A percentile compares a stretch with the other conserved stretches of the same genome.
Evolutionary conservation across 2,113 vertebrate genomes (phyloP).

Genomic region (Onychostoma macrolepis): DNA sequence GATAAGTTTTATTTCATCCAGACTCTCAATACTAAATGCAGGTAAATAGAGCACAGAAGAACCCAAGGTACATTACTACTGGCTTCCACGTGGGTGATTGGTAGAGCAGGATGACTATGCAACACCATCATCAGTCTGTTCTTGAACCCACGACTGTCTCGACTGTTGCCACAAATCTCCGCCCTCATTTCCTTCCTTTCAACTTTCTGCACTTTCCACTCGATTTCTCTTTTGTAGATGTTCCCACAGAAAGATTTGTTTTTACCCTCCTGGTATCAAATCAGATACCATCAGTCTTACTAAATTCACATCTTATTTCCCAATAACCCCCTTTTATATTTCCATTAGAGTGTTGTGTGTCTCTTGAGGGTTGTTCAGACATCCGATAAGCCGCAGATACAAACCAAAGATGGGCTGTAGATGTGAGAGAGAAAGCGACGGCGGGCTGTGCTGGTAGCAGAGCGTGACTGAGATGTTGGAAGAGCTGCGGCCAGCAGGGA

Average conservation of each 20-base stretch:
- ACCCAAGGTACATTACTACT: neutral
- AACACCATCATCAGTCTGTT: constrained; percentile 23
- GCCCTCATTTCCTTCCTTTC: constrained; percentile 7
- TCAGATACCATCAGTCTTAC: neutral
- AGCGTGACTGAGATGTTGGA: constrained; percentile 46
- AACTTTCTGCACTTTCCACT: constrained; percentile 25
- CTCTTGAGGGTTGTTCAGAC: constrained; percentile 35
- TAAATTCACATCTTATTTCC: constrained; percentile 3
- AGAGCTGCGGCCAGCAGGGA: constrained; percentile 28
- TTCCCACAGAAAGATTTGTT: neutral
- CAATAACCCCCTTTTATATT: neutral
- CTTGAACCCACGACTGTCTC: constrained; percentile 22
- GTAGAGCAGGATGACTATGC: neutral
- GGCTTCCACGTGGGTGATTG: neutral
- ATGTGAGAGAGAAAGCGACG: constrained; percentile 37
- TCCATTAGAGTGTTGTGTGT: constrained; percentile 1
- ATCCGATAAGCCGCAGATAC: constrained; percentile 41
- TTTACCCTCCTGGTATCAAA: neutral
- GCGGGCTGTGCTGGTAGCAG: neutral
- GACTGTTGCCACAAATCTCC: constrained; percentile 25
- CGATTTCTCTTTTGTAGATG: neutral
- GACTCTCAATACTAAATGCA: neutral
- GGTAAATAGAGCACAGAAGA: neutral
- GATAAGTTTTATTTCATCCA: neutral
- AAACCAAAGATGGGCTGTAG: constrained; percentile 14